A percentile compares a stretch with the other conserved stretches of the same genome.
These are phyloP conservation scores for Anguilla japonica DNA, from an alignment of 2,113 vertebrate species.

Conservation along the genomic window DNA sequence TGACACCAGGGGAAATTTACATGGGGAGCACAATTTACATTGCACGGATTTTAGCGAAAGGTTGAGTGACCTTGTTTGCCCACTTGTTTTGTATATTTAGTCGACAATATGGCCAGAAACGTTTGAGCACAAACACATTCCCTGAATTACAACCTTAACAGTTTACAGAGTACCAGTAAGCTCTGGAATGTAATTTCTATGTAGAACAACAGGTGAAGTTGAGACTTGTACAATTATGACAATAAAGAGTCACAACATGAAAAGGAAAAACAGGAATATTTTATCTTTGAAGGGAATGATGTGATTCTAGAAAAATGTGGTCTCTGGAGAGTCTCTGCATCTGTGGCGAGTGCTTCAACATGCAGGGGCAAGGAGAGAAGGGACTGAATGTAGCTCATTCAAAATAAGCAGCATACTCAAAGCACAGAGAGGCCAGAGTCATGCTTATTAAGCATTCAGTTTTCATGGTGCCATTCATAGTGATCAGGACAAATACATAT, in stretches of 20 bases:
- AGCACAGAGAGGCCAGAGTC: not conserved
- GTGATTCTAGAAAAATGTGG: not conserved
- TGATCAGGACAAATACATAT: no score
- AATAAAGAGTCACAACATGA: not conserved
- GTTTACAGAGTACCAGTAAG: not conserved
- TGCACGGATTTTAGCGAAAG: not conserved
- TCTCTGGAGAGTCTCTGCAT: slow-evolving; percentile 6
- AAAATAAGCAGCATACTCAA: not conserved
- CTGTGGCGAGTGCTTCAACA: not conserved
- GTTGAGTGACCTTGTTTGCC: not conserved
- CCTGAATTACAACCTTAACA: not conserved
- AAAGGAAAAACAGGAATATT: not conserved
- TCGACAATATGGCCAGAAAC: not conserved
- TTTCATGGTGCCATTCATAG: not conserved
- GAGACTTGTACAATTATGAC: not conserved
- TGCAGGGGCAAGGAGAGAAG: not conserved
- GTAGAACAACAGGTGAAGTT: not conserved
- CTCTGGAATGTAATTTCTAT: not conserved
- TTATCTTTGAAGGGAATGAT: not conserved
- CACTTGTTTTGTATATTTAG: not conserved
- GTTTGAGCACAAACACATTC: not conserved
- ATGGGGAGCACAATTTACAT: not conserved
- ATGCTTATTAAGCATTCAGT: not conserved
- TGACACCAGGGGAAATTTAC: not conserved
- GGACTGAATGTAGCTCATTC: not conserved